A percentile compares a stretch with the other conserved stretches of the same genome.
Evolutionary conservation across 2,888 invertebrate genomes (phyloP).

Genomic region (Acrobasis suavella): DNA sequence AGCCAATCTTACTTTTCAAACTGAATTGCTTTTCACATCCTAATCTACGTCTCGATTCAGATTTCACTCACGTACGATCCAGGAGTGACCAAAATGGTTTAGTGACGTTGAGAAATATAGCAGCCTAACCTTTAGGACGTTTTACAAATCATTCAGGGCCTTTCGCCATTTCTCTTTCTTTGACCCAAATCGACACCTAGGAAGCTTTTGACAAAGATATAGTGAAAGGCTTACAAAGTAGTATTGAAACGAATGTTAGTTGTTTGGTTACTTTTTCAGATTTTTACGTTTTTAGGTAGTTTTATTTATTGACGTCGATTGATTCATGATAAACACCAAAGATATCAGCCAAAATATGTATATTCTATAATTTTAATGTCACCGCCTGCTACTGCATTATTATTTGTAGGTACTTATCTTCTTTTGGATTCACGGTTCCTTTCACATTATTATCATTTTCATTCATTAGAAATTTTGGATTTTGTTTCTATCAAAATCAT

Average conservation of each 20-base stretch:
- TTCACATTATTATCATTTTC: too few relatives aligned
- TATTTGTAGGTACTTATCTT: too few relatives aligned
- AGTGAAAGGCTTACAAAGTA: not conserved
- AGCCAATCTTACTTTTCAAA: not conserved
- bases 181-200: slow-evolving; percentile 33
- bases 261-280: not conserved
- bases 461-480: too few relatives aligned
- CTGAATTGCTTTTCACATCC: not conserved
- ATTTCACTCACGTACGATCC: slow-evolving; percentile 58
- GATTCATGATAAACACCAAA: too few relatives aligned
- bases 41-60: not conserved
- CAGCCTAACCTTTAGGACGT: slow-evolving; percentile 55
- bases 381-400: too few relatives aligned
- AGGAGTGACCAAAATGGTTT: slow-evolving; percentile 55
- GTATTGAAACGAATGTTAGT: not conserved
- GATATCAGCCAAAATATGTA: too few relatives aligned
- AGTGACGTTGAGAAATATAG: slow-evolving; percentile 65
- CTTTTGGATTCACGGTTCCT: too few relatives aligned
- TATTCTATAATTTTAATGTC: too few relatives aligned
- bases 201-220: slow-evolving; percentile 2
- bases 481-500: too few relatives aligned
- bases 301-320: too few relatives aligned
- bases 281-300: not conserved
- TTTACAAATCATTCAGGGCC: slow-evolving; percentile 54
- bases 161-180: slow-evolving; percentile 40